Base-by-base conservation (phyloP, 2,113 vertebrate species). In the Gobio gobio region DNA sequence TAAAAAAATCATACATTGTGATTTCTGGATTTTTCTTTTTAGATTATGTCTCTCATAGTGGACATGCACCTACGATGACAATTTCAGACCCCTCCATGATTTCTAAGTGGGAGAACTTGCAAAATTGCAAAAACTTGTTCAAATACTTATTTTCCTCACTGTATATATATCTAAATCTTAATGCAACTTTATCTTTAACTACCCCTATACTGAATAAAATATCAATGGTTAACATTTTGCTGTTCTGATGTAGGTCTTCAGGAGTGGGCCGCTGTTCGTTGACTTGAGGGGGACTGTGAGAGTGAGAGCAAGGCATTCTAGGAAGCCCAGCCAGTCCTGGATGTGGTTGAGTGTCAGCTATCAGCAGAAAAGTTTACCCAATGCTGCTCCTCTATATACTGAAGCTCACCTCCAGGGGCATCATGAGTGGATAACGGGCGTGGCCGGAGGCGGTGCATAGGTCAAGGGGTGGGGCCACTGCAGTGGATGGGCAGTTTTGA, bases 361-460 rank as follows among this genome's bases (percentile, higher is more conserved):
- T 56, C 76, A 49, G 51, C 63, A 63, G 26, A 51, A 24, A 20
- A 51, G 33, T 49, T 10, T 45, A 1, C 29, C 66, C 59, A 18
- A 82, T 86, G 82, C 33, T 54, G 85, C 33, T 29, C 33, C 72
- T 66, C 29, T 51, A 47, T 54, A 43, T 43, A 63, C 78, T 14
- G 24, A 74, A 73, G 45, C 61, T 66, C 63, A 59, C 2, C 56
- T 36, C 49, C 1, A 22, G 40, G 6, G 63, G 63, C 29, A 63
- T 51, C 77, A 89, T 89, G 86, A 78, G 47, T 45, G 88, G 73
- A 82, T 90, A 85, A 86, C 26, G 13, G 76, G 51, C 2, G 86
- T 74, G 26, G 9, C 45, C 2, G 43, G 14, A 58, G 54, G 36
- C 9, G 64, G 72, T 33, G 68, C 33, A 74, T 47, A 40, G 76